A percentile compares a stretch with the other conserved stretches of the same genome.
These are phyloP conservation scores for Psilopsiagon aurifrons DNA, from an alignment of 2,113 vertebrate genomes.

Conservation along the genomic window DNA sequence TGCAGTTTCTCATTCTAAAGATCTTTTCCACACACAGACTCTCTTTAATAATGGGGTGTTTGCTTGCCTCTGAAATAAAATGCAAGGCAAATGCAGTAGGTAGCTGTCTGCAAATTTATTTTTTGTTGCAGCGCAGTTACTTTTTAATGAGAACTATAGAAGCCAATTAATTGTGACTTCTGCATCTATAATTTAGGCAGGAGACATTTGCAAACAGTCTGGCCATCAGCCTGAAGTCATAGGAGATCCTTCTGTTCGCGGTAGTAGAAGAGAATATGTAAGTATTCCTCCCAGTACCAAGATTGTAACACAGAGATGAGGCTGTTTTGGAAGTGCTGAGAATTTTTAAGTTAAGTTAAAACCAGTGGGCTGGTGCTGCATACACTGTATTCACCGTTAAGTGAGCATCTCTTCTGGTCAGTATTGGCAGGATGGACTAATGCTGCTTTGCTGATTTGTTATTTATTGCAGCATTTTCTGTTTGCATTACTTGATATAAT, in stretches of 20 bases:
- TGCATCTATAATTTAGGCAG: slow-evolving; percentile 25
- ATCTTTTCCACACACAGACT: neutral
- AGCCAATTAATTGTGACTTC: slow-evolving; percentile 19
- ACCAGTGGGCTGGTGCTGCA: neutral
- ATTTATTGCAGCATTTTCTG: neutral
- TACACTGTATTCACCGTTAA: neutral
- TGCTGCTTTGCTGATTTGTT: neutral
- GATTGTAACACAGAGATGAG: neutral
- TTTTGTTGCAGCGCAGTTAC: neutral
- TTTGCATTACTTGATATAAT: neutral
- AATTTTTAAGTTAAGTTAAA: neutral
- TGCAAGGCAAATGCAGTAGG: neutral
- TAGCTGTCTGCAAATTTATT: neutral
- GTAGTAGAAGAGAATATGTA: neutral
- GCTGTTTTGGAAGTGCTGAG: neutral
- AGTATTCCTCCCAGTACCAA: neutral
- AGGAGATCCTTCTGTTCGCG: slow-evolving; percentile 1
- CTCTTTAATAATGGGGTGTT: neutral
- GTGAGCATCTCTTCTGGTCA: neutral
- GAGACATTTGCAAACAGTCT: slow-evolving; percentile 3
- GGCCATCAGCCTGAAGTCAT: neutral
- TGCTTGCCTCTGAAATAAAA: neutral
- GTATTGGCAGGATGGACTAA: neutral
- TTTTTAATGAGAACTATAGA: slow-evolving; percentile 2
- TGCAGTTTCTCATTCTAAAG: neutral